Base-by-base conservation (phyloP, 2,113 vertebrate genomes). In the Actenoides hombroni region DNA sequence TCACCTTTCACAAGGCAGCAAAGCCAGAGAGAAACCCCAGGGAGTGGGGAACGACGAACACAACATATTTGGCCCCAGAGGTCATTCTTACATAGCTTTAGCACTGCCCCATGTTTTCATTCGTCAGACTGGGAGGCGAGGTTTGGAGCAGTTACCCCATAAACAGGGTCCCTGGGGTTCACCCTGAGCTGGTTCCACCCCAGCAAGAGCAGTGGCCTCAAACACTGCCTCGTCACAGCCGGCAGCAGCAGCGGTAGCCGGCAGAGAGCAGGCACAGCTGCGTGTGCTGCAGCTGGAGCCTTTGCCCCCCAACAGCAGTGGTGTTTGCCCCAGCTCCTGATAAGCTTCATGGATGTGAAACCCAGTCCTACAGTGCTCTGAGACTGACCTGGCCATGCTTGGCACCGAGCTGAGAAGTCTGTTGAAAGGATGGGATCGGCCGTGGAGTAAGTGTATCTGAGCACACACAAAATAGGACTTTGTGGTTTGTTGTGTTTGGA, bases 201-300 rank as follows among this genome's bases (percentile, higher is more conserved):
- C 24, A 20, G 12, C 3, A 24, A 59, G 25, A 69, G 37, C 65
- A 13, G 26, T 12, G 39, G 39, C 20, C 35, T 42, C 31, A 18
- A 21, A 59, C 1, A 1, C 23, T 63, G 35, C 33, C 46, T 53
- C 1, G 0, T 56, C 31, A 6, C 4, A 31, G 19, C 16, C 1
- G 0, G 11, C 6, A 46, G 68, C 0, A 0, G 24, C 10, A 61
- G 31, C 0, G 5, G 31, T 42, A 17, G 5, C 39, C 1, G 0
- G 11, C 21, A 31, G 39, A 2, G 0, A 10, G 5, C 3, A 5
- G 44, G 18, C 49, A 40, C 0, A 1, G 35, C 24, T 24, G 14
- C 0, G 0, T 6, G 19, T 31, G 23, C 56, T 37, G 26, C 0
- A 1, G n/a, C 26, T n/a, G 39, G 5, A 60, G 16, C 1, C 0